phyloP scores from a whole-genome alignment of 2,888 invertebrate genomes.

The Melangyna quadrimaculata region DNA sequence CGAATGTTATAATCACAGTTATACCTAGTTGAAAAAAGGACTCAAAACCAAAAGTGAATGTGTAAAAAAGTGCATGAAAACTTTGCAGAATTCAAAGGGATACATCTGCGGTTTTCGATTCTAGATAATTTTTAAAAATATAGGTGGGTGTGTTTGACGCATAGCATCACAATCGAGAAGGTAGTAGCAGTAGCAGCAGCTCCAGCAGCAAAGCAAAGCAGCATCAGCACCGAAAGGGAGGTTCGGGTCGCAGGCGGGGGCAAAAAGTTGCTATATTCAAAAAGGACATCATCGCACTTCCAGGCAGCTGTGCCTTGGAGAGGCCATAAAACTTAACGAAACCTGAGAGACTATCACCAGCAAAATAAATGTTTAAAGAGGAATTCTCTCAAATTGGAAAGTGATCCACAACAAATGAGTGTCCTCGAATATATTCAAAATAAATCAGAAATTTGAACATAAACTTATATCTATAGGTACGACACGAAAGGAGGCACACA shows the following conservation, averaged over 20 bases:
- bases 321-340: constrained; percentile 73
- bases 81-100: constrained; percentile 26
- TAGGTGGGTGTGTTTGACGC: constrained; percentile 77
- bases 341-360: constrained; percentile 40
- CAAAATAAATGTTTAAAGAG: constrained; percentile 1
- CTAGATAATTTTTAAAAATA: constrained; percentile 53
- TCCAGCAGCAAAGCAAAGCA: constrained; percentile 41
- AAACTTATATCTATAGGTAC: constrained; percentile 13
- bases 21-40: constrained; percentile 18
- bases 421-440: constrained; percentile 58
- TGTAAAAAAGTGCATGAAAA: constrained; percentile 34
- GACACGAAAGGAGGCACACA: constrained; percentile 21
- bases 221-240: constrained; percentile 45
- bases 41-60: constrained; percentile 27
- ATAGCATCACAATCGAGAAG: constrained; percentile 72
- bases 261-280: constrained; percentile 75
- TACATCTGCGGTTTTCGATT: constrained; percentile 48
- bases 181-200: constrained; percentile 53
- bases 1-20: constrained; percentile 9
- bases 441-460: constrained; percentile 64
- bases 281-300: constrained; percentile 74
- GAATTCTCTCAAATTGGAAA: constrained; percentile 63
- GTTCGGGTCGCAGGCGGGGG: constrained; percentile 34
- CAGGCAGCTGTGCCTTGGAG: constrained; percentile 69
- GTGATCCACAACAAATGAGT: constrained; percentile 70